These are phyloP conservation scores for Wiebesia pumilae DNA, from an alignment of 1,140 invertebrate genomes.

Conservation along the genomic window DNA sequence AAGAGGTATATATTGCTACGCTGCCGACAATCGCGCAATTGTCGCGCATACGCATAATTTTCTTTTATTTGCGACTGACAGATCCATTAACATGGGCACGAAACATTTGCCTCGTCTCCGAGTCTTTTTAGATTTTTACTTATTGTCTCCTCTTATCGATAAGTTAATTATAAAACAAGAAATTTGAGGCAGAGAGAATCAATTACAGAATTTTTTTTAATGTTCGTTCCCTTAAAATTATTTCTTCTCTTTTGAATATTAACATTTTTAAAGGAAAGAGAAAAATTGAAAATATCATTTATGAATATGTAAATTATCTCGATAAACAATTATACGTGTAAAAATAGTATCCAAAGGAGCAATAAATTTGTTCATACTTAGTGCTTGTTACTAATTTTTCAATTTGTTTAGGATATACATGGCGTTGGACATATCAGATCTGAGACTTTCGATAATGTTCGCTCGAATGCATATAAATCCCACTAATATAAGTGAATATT, in stretches of 20 bases:
- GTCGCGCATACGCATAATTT: conserved; percentile 21
- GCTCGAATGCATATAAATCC: neutral
- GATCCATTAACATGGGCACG: conserved; percentile 23
- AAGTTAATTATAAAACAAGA: neutral
- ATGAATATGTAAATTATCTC: neutral
- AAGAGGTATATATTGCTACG: no score
- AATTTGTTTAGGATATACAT: neutral
- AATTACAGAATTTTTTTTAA: neutral
- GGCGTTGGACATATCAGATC: neutral
- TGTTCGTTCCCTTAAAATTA: neutral
- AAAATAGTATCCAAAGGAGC: neutral
- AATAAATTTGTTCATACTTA: neutral
- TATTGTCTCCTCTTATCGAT: conserved; percentile 1
- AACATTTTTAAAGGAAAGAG: neutral
- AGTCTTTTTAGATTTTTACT: neutral
- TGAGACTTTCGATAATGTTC: neutral
- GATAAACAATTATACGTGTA: neutral
- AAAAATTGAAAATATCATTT: neutral
- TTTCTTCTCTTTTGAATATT: neutral
- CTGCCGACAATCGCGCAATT: conserved; percentile 15
- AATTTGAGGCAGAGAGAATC: neutral
- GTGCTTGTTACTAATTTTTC: neutral
- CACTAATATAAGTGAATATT: conserved; percentile 5
- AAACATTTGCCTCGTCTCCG: neutral
- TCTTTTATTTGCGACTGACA: conserved; percentile 52